A percentile compares a stretch with the other conserved stretches of the same genome.
These are phyloP conservation scores for Pardalotus punctatus DNA, from an alignment of 2,113 vertebrate species.

Conservation along the genomic window DNA sequence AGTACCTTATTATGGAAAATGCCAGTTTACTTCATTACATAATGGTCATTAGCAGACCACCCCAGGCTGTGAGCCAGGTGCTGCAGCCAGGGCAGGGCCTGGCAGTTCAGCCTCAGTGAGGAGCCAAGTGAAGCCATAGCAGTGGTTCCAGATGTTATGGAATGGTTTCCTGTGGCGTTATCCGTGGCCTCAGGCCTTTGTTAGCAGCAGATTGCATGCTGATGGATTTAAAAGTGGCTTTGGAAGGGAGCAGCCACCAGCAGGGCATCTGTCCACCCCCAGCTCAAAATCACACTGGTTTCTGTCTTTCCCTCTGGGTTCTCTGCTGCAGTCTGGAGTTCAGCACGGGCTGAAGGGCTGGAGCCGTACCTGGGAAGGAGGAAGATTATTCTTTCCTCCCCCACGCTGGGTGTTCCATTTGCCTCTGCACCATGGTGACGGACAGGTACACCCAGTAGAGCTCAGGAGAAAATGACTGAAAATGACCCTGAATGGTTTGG, in stretches of 20 bases:
- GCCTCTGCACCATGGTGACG: not conserved
- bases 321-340: not conserved
- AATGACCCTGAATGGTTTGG: not conserved
- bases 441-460: accelerated
- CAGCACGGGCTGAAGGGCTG: not conserved
- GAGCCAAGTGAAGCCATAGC: not conserved
- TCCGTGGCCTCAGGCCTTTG: accelerated
- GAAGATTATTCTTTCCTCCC: not conserved
- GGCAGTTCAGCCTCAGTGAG: not conserved
- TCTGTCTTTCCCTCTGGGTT: not conserved
- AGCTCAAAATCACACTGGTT: not conserved
- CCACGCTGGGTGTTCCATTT: not conserved
- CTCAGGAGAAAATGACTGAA: not conserved
- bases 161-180: not conserved
- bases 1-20: not conserved
- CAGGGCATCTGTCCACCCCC: not conserved
- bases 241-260: not conserved
- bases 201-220: not conserved
- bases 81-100: not conserved
- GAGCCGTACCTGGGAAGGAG: not conserved
- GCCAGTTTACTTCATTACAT: not conserved
- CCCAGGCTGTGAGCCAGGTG: not conserved
- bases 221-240: not conserved
- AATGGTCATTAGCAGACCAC: not conserved
- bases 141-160: not conserved